phyloP scores from a whole-genome alignment of 2,113 vertebrate genomes.

The Thunnus maccoyii region DNA sequence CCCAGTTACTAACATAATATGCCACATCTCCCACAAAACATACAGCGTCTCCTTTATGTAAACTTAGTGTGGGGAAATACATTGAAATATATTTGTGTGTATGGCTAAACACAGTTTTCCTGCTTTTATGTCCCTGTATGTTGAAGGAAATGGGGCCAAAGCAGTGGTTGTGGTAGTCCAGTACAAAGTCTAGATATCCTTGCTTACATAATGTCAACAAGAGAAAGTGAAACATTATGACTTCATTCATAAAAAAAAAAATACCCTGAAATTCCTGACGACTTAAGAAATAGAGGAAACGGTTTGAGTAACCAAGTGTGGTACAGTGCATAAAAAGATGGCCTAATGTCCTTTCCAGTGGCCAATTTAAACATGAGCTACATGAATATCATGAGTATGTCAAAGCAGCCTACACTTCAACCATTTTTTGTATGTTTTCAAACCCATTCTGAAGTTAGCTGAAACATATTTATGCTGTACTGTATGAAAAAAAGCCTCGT shows the following conservation, averaged over 20 bases:
- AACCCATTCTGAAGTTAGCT: background rate
- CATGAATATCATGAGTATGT: background rate
- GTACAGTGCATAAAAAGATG: background rate
- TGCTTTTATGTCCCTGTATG: background rate
- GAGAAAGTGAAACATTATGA: slow-evolving; percentile 22
- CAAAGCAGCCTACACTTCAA: background rate
- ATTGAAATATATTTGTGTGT: background rate
- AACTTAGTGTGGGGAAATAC: background rate
- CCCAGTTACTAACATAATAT: background rate
- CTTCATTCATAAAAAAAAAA: slow-evolving; percentile 30
- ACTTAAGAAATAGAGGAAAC: background rate
- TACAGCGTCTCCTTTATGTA: background rate
- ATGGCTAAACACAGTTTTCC: background rate
- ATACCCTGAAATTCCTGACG: background rate
- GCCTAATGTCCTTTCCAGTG: background rate
- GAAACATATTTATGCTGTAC: background rate
- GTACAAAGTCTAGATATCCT: slow-evolving; percentile 14
- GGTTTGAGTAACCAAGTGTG: no score
- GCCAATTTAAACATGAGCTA: background rate
- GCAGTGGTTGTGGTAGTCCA: background rate
- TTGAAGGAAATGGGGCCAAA: background rate
- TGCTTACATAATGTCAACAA: background rate
- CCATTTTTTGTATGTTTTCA: background rate
- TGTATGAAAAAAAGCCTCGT: background rate
- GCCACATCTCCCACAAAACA: background rate